phyloP scores from a whole-genome alignment of 1,140 invertebrate species.

The Drosophila teissieri region DNA sequence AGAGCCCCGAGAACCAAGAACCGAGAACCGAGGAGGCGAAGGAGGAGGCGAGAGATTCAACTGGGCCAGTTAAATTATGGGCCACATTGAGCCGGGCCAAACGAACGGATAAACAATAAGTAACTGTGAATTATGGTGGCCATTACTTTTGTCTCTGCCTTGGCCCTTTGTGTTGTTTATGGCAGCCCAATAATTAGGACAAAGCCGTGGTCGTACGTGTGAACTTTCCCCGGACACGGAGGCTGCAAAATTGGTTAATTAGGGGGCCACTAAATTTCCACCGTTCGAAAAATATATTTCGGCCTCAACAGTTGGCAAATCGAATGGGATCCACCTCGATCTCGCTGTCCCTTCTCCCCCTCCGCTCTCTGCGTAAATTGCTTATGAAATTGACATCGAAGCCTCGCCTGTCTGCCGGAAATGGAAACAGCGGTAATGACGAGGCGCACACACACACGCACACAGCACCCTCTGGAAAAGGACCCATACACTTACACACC shows the following conservation, averaged over 20 bases:
- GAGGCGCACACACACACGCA: slow-evolving; percentile 45
- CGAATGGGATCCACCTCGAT: slow-evolving; percentile 44
- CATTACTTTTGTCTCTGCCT: slow-evolving; percentile 69
- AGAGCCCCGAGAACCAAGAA: neutral
- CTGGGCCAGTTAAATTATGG: slow-evolving; percentile 66
- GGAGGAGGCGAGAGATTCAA: slow-evolving; percentile 11
- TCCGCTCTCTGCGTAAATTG: slow-evolving; percentile 65
- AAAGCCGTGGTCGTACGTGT: slow-evolving; percentile 42
- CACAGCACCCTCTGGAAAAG: neutral
- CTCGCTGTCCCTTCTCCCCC: neutral
- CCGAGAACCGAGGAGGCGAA: too few relatives aligned
- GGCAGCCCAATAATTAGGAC: slow-evolving; percentile 79
- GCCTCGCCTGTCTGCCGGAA: slow-evolving; percentile 71
- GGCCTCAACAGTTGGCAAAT: slow-evolving; percentile 74
- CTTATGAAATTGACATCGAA: slow-evolving; percentile 80
- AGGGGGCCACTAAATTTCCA: slow-evolving; percentile 46
- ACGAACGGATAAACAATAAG: slow-evolving; percentile 82
- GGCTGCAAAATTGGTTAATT: slow-evolving; percentile 72
- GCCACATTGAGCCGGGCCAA: slow-evolving; percentile 73
- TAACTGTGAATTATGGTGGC: slow-evolving; percentile 83
- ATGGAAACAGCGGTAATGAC: slow-evolving; percentile 81
- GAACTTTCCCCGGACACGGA: slow-evolving; percentile 12
- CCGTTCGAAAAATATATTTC: slow-evolving; percentile 19
- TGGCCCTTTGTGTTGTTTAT: slow-evolving; percentile 65
- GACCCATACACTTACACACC: neutral